A percentile compares a stretch with the other conserved stretches of the same genome.
Conservation (phyloP, 1,140 invertebrate genomes). For the Lordiphosa mommai region DNA sequence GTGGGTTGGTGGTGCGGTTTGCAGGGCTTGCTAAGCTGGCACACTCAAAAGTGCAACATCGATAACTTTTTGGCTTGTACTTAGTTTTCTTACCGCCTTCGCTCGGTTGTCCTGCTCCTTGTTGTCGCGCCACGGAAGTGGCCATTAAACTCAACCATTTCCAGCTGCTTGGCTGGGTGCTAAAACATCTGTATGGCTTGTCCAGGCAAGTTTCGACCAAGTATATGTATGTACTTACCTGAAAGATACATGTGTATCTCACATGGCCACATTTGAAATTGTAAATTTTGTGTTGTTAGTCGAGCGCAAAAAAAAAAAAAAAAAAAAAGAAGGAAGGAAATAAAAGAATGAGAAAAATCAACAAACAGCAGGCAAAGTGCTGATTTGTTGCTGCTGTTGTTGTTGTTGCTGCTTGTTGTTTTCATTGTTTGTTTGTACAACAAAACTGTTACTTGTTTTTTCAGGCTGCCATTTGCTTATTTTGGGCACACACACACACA, state of each 20-base stretch:
- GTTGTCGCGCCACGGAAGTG: slow-evolving; percentile 37
- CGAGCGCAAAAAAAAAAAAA: slow-evolving; percentile 4
- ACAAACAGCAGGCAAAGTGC: slow-evolving; percentile 67
- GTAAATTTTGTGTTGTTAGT: slow-evolving; percentile 52
- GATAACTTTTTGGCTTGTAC: slow-evolving; percentile 56
- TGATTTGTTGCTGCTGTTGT: slow-evolving; percentile 56
- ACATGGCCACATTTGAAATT: slow-evolving; percentile 61
- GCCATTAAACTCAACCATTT: slow-evolving; percentile 36
- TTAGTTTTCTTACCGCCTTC: slow-evolving; percentile 25
- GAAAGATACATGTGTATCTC: slow-evolving; percentile 40
- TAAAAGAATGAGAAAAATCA: slow-evolving; percentile 67
- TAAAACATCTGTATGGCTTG: slow-evolving; percentile 66
- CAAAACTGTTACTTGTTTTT: slow-evolving; percentile 73
- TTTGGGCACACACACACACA: slow-evolving; percentile 36
- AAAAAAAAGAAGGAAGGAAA: slow-evolving; percentile 21
- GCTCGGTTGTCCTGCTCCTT: neutral
- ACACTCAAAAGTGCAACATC: slow-evolving; percentile 59
- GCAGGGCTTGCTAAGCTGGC: slow-evolving; percentile 32
- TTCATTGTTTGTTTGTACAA: slow-evolving; percentile 68
- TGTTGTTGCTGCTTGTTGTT: slow-evolving; percentile 41
- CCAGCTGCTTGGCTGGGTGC: slow-evolving; percentile 25
- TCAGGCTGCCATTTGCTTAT: slow-evolving; percentile 64
- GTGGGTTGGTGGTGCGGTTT: neutral
- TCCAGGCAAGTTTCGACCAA: slow-evolving; percentile 32
- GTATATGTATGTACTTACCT: slow-evolving; percentile 5